These are phyloP conservation scores for Drosophila monieri DNA, from an alignment of 2,888 invertebrate genomes.

Conservation along the genomic window DNA sequence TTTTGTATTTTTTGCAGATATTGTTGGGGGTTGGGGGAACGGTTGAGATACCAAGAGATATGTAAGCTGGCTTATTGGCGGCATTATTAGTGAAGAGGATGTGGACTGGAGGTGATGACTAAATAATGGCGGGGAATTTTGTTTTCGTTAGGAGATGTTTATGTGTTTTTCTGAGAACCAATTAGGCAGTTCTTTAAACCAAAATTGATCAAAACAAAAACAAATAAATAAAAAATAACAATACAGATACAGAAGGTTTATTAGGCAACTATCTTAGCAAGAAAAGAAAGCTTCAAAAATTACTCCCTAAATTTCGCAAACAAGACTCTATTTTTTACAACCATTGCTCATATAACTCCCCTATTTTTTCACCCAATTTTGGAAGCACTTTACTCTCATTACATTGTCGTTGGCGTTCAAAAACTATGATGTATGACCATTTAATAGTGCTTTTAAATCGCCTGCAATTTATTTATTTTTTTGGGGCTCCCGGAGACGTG, in stretches of 20 bases:
- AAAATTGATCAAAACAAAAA: neutral
- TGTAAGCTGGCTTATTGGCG: constrained; percentile 45
- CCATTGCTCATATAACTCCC: neutral
- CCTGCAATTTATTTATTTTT: constrained; percentile 24
- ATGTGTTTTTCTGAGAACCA: neutral
- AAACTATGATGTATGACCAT: constrained; percentile 40
- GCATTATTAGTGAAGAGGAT: constrained; percentile 44
- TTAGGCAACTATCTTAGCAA: neutral
- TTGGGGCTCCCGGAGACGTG: constrained; percentile 39
- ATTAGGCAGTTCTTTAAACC: neutral
- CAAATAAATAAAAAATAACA: neutral
- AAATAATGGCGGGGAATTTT: constrained; percentile 20
- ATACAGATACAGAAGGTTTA: neutral
- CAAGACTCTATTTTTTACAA: neutral
- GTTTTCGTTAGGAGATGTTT: neutral
- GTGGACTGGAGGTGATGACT: constrained; percentile 10
- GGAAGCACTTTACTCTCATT: constrained; percentile 17
- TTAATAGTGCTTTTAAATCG: constrained; percentile 20
- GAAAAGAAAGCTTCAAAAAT: neutral
- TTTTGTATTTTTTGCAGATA: constrained; percentile 17
- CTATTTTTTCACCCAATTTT: neutral
- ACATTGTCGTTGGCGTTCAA: constrained; percentile 18
- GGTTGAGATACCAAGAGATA: constrained; percentile 1
- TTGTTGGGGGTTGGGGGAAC: neutral
- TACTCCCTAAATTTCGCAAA: neutral